Evolutionary conservation across 2,113 vertebrate species (phyloP), one percentile per base, ranked within the genome.

Genomic region (Enhydra lutris): DNA sequence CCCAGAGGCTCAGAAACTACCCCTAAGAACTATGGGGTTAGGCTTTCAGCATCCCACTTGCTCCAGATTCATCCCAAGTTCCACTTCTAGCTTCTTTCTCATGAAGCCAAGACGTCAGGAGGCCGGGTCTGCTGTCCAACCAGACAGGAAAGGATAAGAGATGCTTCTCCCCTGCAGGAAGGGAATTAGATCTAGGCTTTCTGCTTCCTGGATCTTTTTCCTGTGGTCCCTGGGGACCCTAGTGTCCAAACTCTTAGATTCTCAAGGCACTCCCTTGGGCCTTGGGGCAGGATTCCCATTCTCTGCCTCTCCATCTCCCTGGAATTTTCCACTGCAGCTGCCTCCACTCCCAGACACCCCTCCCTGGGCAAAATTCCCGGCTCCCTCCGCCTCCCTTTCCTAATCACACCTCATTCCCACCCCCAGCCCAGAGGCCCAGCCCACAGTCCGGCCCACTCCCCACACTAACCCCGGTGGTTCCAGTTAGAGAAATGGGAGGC

Each of bases 261-360:
- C 95, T 84, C 90, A 36, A 71, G 76, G 73, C 85, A 34, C 39
- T 97, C 97, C 97, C 92, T 95, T 55, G 89, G 94, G 96, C 96
- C 91, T 79, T 57, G 97, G 97, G 97, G 97, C 94, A 95, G 92
- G 95, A 97, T 88, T 97, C 97, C 95, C 97, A 96, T 96, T 95
- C 96, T 90, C 97, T 12, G 95, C 90, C 84, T 92, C 94, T 78
- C 89, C 97, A 86, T 93, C 96, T 97, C 96, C 90, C 97, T 98
- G 98, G 98, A 98, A 98, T 98, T 98, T 98, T 98, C 98, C 98
- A 98, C 97, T 97, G 97, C 98, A 98, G 98, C 97, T 98, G 98
- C 97, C 97, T 97, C 97, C 12, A 88, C 97, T 97, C 97, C 96
- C 93, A 97, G 97, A 97, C 97, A 97, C 98, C 98, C 98, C 98